Base-by-base conservation (phyloP, 2,113 vertebrate species). In the Caracal caracal region DNA sequence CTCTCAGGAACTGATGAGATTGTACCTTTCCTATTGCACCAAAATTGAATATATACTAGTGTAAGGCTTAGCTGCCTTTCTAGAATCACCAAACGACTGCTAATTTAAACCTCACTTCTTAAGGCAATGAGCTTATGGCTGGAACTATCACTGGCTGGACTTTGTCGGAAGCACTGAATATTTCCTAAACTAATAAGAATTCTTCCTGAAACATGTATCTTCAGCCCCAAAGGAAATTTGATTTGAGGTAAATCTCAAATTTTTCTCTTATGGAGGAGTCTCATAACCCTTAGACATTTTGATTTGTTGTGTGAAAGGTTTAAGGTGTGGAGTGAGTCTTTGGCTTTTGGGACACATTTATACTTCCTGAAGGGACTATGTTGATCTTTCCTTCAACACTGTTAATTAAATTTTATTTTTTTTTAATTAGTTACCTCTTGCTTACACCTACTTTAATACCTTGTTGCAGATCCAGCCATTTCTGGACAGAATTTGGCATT, bases 401-500 rank as follows among this genome's bases (percentile, higher is more conserved):
- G 66, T 75, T 91, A 63, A 61, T 68, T 43, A 93, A 75, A 40
- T 66, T 56, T 79, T 90, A 70, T 84, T 70, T 73, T 70, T 70
- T 73, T 47, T 35, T 91, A 88, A 26, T 49, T 53, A 88, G 75
- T 65, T 90, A 93, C 24, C 30, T 94, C 56, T 51, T 82, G 43
- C 94, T 85, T 93, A 86, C 3, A 56, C 3, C 20, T 22, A 26
- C 20, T 78, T 85, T 68, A 88, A 43, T 65, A 78, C 56, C 70
- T 95, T 84, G 4, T 96, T 97, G 22, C 51, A 87, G 89, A 88
- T 82, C 4, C 4, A 93, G 30, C 51, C 10, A 70, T 84, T 93
- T 81, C 6, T n/a, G 49, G 65, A 93, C 80, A 94, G 28, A 94
- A 93, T 92, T 80, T 97, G 75, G 30, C 37, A 53, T 86, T 76